phyloP scores from a whole-genome alignment of 2,797 vertebrate genomes.

The Limnodromus scolopaceus region DNA sequence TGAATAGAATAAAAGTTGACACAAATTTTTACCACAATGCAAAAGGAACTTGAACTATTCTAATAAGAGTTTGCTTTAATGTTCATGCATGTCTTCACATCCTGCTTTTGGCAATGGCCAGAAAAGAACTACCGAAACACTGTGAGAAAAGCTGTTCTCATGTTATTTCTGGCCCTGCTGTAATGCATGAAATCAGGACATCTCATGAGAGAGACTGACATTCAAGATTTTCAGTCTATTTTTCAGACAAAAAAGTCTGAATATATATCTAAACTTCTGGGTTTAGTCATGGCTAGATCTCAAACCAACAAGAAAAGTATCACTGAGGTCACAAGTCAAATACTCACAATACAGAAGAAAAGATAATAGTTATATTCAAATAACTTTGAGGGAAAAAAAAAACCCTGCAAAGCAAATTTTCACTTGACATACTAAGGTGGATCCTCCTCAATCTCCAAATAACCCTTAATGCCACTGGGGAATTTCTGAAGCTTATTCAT shows the following conservation, averaged over 20 bases:
- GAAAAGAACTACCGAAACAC: constrained; percentile 66
- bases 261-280: constrained; percentile 45
- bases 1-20: constrained; percentile 63
- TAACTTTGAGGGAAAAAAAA: background rate
- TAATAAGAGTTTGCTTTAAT: constrained; percentile 63
- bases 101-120: constrained; percentile 57
- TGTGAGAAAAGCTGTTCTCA: constrained; percentile 70
- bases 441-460: background rate
- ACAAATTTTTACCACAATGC: constrained; percentile 42
- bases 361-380: constrained; percentile 22
- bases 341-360: constrained; percentile 1
- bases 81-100: constrained; percentile 67
- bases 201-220: constrained; percentile 65
- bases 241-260: constrained; percentile 55
- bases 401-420: background rate
- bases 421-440: background rate
- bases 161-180: constrained; percentile 69
- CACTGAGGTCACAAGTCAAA: constrained; percentile 42
- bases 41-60: constrained; percentile 58
- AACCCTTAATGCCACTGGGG: background rate
- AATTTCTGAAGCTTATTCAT: background rate
- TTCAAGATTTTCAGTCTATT: constrained; percentile 63
- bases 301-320: constrained; percentile 37
- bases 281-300: constrained; percentile 42
- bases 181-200: constrained; percentile 64